Conservation (phyloP, 1,140 invertebrate species). For the Drosophila varians region DNA sequence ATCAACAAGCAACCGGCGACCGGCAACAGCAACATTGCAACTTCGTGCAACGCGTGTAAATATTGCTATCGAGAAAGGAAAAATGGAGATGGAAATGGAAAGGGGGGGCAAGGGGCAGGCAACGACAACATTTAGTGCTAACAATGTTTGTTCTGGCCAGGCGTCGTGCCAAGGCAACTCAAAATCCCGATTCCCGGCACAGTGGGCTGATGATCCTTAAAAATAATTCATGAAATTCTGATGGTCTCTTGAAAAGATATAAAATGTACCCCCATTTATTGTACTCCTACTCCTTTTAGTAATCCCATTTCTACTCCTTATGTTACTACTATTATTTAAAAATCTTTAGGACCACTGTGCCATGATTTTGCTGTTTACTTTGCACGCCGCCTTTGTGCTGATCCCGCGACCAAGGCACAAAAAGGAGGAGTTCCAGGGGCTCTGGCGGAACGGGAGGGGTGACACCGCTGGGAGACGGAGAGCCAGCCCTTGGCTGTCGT, state of each 20-base stretch:
- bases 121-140: slow-evolving; percentile 78
- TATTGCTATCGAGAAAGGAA: slow-evolving; percentile 49
- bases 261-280: no score
- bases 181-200: slow-evolving; percentile 7
- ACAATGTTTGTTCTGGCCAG: slow-evolving; percentile 79
- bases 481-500: slow-evolving; percentile 49
- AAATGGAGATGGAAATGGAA: neutral
- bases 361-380: slow-evolving; percentile 64
- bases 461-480: neutral
- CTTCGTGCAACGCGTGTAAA: slow-evolving; percentile 78
- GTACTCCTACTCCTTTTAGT: no score
- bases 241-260: no score
- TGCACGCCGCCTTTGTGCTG: slow-evolving; percentile 71
- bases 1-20: slow-evolving; percentile 14
- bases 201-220: slow-evolving; percentile 4
- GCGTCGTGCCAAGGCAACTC: slow-evolving; percentile 45
- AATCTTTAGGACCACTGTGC: slow-evolving; percentile 35
- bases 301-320: no score
- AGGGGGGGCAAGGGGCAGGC: slow-evolving; percentile 10
- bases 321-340: no score
- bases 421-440: neutral
- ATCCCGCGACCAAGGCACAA: slow-evolving; percentile 55
- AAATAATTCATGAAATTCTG: neutral
- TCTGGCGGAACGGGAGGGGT: neutral
- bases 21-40: slow-evolving; percentile 70